Base-by-base conservation (phyloP, 1,140 invertebrate species). In the Hermatobates lingyangjiaoensis region DNA sequence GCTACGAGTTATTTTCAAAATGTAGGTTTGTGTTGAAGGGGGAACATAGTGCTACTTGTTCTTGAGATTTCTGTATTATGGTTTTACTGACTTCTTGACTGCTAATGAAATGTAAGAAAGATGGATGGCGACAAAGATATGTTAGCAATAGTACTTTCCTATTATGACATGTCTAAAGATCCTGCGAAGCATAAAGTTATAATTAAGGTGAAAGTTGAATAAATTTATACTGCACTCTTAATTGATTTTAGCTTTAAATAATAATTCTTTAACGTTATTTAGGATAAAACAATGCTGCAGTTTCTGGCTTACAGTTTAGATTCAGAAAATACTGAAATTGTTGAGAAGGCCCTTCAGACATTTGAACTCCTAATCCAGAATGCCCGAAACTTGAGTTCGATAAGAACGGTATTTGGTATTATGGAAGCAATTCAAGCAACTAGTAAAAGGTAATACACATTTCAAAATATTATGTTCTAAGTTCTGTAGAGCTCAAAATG, bases 241-340 rank as follows among this genome's bases (percentile, higher is more conserved):
- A 42, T 51, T 15, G 7, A 14, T 3, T 24, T n/a, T 21, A 18
- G 14, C 14, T 46, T 28, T n/a, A 14, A 23, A 27, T n/a, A 27
- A 4, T 51, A 2, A 2, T 51, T 44, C 4, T 44, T 18, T 30
- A 28, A 3, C n/a, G 7, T n/a, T 1, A 48, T 53, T 30, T 42
- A 53, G 52, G 52, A 53, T 44, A 53, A 48, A 53, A 53, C 52
- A 20, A 23, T 48, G 45, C 18, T 53, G 40, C 52, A 53, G 38
- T 53, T 53, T 27, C 45, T 53, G 14, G 52, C 52, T 18, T 53
- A 53, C 21, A 48, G 45, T 38, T 48, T 53, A 28, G 52, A 53
- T 21, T 45, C 46, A 4, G 44, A 48, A n/a, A 46, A 53, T 28
- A n/a, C 44, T 21, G 34, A 48, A 39, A 27, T 53, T 25, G 52